Percentiles rank a stretch among this genome's conserved stretches.
Conservation (phyloP, 1,140 invertebrate genomes). For the Mycetomoellerius zeteki region DNA sequence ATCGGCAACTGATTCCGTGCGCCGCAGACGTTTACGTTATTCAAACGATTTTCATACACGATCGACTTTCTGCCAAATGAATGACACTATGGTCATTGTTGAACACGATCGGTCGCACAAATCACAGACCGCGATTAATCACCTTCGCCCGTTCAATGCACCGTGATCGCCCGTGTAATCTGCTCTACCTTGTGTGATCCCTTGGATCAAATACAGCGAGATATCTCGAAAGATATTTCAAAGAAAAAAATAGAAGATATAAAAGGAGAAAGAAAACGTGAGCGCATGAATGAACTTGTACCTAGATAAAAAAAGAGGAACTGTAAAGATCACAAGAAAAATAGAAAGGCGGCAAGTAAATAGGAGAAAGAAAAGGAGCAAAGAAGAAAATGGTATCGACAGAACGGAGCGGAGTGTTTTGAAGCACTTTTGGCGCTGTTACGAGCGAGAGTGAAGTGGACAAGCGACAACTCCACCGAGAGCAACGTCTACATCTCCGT, state of each 20-base stretch:
- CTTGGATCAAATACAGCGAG: not conserved
- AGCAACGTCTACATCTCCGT: conserved; percentile 66
- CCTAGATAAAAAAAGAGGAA: conserved; percentile 15
- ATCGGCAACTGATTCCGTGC: not conserved
- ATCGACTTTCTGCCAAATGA: not conserved
- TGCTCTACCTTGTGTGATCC: conserved; percentile 1
- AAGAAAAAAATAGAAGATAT: conserved; percentile 53
- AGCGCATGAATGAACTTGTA: conserved; percentile 12
- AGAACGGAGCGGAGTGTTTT: conserved; percentile 78
- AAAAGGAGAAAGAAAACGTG: conserved; percentile 16
- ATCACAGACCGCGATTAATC: conserved; percentile 30
- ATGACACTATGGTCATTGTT: conserved; percentile 5
- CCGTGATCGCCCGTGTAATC: conserved; percentile 45
- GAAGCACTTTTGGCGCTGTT: conserved; percentile 84
- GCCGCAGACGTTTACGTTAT: not conserved
- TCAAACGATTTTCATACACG: not conserved
- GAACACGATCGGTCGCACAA: conserved; percentile 30
- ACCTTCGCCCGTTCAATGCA: conserved; percentile 1
- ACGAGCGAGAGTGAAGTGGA: conserved; percentile 64
- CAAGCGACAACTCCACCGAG: conserved; percentile 71
- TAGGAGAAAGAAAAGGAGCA: not conserved
- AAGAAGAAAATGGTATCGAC: not conserved
- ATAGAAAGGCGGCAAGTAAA: conserved; percentile 28
- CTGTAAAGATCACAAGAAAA: not conserved
- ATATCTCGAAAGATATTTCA: conserved; percentile 28